These are phyloP conservation scores for Pentalonia nigronervosa DNA, from an alignment of 1,140 invertebrate species.

Conservation along the genomic window DNA sequence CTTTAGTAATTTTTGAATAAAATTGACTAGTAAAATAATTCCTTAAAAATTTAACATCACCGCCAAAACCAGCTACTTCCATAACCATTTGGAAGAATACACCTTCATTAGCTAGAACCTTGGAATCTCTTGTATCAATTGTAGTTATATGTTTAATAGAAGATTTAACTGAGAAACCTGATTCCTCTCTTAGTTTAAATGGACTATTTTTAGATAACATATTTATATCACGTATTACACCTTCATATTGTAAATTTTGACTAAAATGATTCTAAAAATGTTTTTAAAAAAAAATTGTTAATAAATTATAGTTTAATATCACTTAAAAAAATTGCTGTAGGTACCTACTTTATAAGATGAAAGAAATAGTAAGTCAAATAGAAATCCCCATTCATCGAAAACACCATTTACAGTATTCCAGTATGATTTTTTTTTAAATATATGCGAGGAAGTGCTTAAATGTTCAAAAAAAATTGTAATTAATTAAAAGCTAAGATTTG, in stretches of 20 bases:
- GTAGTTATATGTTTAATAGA: constrained; percentile 79
- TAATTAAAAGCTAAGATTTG: neutral
- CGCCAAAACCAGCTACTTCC: constrained; percentile 86
- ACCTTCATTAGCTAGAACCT: constrained; percentile 79
- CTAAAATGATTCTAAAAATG: constrained; percentile 65
- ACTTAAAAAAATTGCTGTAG: neutral
- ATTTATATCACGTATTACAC: constrained; percentile 77
- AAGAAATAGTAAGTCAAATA: constrained; percentile 73
- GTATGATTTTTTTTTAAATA: constrained; percentile 78
- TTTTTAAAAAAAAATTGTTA: neutral
- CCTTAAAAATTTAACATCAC: constrained; percentile 84
- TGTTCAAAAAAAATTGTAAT: constrained; percentile 62
- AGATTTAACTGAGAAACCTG: constrained; percentile 86
- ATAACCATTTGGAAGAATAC: constrained; percentile 73
- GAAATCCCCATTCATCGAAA: constrained; percentile 70
- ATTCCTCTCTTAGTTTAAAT: constrained; percentile 83
- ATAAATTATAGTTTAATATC: neutral
- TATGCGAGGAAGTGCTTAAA: constrained; percentile 70
- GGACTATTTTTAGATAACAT: constrained; percentile 71
- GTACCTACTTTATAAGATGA: constrained; percentile 63
- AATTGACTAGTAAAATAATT: constrained; percentile 80
- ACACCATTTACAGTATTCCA: constrained; percentile 83
- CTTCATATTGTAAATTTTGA: constrained; percentile 87
- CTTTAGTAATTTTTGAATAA: constrained; percentile 66
- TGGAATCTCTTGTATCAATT: constrained; percentile 79